Conservation (phyloP, 2,113 vertebrate genomes). For the Oplegnathus fasciatus region DNA sequence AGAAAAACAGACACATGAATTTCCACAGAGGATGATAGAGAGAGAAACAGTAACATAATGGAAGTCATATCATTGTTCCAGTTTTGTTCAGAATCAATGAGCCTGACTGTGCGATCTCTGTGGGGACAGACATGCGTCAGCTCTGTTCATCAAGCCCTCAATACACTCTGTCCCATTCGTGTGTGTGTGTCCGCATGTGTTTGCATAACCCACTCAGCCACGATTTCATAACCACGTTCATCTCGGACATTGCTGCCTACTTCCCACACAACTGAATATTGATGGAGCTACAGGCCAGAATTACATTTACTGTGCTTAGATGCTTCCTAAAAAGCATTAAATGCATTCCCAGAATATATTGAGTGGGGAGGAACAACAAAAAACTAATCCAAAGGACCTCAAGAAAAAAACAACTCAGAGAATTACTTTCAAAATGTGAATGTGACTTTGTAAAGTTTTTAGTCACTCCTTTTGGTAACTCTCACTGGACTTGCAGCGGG, state of each 20-base stretch:
- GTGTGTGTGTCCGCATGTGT: slow-evolving; percentile 46
- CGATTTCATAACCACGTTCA: slow-evolving; percentile 67
- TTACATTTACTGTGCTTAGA: slow-evolving; percentile 27
- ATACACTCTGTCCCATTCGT: slow-evolving; percentile 23
- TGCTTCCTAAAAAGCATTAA: slow-evolving; percentile 24
- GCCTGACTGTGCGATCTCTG: slow-evolving; percentile 16
- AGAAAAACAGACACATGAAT: neutral
- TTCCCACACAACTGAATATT: slow-evolving; percentile 72
- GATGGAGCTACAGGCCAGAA: slow-evolving; percentile 50
- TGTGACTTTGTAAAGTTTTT: neutral
- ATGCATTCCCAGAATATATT: neutral
- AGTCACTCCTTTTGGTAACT: neutral
- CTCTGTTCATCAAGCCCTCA: slow-evolving; percentile 20
- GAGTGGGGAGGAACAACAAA: neutral
- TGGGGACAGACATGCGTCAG: slow-evolving; percentile 47
- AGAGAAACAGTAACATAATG: neutral
- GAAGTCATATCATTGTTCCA: slow-evolving; percentile 20
- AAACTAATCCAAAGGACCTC: neutral
- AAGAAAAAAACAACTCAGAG: neutral
- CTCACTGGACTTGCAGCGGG: neutral
- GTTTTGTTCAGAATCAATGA: slow-evolving; percentile 43
- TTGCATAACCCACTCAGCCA: slow-evolving; percentile 74
- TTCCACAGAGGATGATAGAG: neutral
- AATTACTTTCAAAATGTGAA: slow-evolving; percentile 1
- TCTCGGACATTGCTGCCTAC: slow-evolving; percentile 57